phyloP scores from a whole-genome alignment of 2,113 vertebrate genomes.

The Verasper variegatus region DNA sequence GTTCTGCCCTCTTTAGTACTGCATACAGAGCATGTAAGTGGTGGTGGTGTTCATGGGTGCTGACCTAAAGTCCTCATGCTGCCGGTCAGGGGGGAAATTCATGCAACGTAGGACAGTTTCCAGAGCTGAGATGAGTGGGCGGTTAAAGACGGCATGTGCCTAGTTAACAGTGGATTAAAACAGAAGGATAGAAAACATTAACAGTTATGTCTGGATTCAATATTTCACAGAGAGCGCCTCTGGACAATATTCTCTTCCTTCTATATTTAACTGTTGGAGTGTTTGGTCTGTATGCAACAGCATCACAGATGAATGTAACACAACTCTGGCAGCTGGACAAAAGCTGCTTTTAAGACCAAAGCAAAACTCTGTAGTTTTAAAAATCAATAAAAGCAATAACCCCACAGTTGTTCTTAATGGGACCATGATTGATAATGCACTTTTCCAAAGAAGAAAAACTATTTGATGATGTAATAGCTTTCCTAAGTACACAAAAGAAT shows the following conservation, averaged over 20 bases:
- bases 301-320: conserved; percentile 1
- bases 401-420: conserved; percentile 15
- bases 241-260: conserved; percentile 1
- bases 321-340: conserved; percentile 17
- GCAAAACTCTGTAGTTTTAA: neutral
- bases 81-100: too few relatives aligned
- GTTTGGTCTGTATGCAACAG: neutral
- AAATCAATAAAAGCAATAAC: conserved; percentile 48
- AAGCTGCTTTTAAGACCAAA: conserved; percentile 20
- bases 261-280: neutral
- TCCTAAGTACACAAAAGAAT: neutral
- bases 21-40: too few relatives aligned
- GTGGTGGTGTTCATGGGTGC: too few relatives aligned
- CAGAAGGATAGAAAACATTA: conserved; percentile 12
- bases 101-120: too few relatives aligned
- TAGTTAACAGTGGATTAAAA: conserved; percentile 37
- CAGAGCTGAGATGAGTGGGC: conserved; percentile 50
- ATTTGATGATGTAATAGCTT: conserved; percentile 25
- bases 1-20: too few relatives aligned
- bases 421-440: conserved; percentile 16
- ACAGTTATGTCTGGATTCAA: conserved; percentile 12
- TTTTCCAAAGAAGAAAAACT: neutral
- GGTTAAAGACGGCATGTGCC: conserved; percentile 39
- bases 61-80: too few relatives aligned
- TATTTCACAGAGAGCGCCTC: conserved; percentile 1